Evolutionary conservation across 2,113 vertebrate species (phyloP).

Genomic region (Phrynocephalus versicolor): DNA sequence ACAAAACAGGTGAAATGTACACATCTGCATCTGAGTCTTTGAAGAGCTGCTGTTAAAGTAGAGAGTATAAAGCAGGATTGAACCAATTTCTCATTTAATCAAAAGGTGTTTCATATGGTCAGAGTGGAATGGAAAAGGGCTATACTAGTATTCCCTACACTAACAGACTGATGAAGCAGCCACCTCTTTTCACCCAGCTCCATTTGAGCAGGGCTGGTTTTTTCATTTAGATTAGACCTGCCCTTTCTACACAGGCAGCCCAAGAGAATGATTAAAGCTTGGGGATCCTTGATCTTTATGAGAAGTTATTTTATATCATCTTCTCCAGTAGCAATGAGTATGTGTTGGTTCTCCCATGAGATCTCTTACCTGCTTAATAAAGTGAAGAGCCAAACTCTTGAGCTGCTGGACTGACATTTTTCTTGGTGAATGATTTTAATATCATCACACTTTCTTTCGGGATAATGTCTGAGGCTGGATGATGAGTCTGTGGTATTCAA

Average conservation of each 20-base stretch:
- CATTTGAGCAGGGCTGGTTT: neutral
- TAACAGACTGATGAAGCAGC: neutral
- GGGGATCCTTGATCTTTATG: constrained; percentile 3
- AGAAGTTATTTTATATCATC: neutral
- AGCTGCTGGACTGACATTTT: neutral
- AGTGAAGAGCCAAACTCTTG: neutral
- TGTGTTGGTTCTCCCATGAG: neutral
- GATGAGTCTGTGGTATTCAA: neutral
- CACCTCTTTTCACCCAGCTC: neutral
- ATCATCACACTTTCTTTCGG: neutral
- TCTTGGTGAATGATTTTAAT: neutral
- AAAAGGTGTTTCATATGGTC: neutral
- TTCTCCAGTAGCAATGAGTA: neutral
- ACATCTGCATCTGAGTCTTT: neutral
- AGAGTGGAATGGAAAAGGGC: neutral
- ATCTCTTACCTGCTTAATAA: neutral
- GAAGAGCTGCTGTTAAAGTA: neutral
- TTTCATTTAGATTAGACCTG: neutral
- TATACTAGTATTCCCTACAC: neutral
- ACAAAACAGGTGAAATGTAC: too few species aligned
- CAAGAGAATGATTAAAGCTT: neutral
- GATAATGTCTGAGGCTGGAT: neutral
- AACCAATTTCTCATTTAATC: neutral
- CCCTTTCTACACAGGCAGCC: neutral
- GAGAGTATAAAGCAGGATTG: neutral